phyloP scores from a whole-genome alignment of 2,113 vertebrate genomes.

The Oreotragus oreotragus region DNA sequence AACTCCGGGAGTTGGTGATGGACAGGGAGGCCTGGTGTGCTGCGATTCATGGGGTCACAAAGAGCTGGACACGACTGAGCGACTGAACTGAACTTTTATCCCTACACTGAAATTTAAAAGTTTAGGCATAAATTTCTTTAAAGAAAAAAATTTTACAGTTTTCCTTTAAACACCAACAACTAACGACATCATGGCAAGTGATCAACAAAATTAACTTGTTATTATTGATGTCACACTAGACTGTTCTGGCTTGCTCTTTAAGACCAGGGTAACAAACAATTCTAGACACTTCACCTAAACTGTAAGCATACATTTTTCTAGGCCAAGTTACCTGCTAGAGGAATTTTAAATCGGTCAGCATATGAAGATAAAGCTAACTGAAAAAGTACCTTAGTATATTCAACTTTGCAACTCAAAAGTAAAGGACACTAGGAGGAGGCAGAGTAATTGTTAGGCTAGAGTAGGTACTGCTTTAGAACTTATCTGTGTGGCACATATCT shows the following conservation, averaged over 20 bases:
- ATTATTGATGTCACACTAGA: neutral
- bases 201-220: neutral
- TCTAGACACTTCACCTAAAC: slow-evolving; percentile 12
- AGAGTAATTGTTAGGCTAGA: neutral
- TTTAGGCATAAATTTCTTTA: neutral
- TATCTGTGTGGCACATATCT: neutral
- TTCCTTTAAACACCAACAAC: neutral
- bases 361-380: neutral
- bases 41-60: too few species aligned
- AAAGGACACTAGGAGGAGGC: neutral
- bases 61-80: too few species aligned
- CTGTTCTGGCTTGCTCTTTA: neutral
- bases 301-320: neutral
- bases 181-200: neutral
- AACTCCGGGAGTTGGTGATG: too few species aligned
- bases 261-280: neutral
- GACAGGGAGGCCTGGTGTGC: too few species aligned
- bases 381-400: neutral
- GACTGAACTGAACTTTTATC: neutral
- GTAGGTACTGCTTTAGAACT: neutral
- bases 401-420: neutral
- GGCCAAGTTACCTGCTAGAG: neutral
- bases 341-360: neutral
- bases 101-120: neutral
- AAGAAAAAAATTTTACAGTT: neutral